Evolutionary conservation across 2,113 vertebrate species (phyloP).

Genomic region (Taxidea taxus): DNA sequence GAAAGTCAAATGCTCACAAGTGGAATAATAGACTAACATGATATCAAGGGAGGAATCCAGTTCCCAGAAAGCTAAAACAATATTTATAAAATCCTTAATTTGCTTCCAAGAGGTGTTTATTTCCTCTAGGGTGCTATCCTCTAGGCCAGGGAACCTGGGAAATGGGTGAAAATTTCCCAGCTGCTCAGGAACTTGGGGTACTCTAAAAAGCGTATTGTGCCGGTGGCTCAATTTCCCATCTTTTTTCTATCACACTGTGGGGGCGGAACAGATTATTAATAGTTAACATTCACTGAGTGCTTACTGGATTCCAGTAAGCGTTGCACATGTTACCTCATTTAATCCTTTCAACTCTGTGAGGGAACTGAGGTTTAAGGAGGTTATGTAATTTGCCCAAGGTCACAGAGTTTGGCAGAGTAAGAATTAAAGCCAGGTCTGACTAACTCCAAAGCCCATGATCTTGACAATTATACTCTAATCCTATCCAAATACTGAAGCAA

Average conservation of each 20-base stretch:
- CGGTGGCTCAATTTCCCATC: background rate
- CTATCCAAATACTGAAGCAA: background rate
- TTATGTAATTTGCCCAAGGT: background rate
- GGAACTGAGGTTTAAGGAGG: background rate
- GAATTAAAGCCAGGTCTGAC: background rate
- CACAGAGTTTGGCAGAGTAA: background rate
- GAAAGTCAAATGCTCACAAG: constrained; percentile 40
- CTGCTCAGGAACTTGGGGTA: background rate
- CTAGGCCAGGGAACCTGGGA: background rate
- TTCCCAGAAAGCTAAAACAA: constrained; percentile 16
- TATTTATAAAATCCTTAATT: constrained; percentile 41
- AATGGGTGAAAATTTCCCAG: background rate
- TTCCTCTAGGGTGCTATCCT: constrained; percentile 11
- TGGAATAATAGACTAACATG: constrained; percentile 17
- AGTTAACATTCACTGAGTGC: background rate
- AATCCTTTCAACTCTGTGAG: background rate
- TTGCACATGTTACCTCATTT: background rate
- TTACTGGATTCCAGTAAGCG: background rate
- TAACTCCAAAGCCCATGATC: background rate
- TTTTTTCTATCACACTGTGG: background rate
- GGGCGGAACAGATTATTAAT: background rate
- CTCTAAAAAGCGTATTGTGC: background rate
- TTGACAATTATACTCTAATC: background rate
- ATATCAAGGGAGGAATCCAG: background rate
- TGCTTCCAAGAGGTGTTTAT: constrained; percentile 5